phyloP scores from a whole-genome alignment of 2,113 vertebrate genomes.

The Pachypanchax playfairii region DNA sequence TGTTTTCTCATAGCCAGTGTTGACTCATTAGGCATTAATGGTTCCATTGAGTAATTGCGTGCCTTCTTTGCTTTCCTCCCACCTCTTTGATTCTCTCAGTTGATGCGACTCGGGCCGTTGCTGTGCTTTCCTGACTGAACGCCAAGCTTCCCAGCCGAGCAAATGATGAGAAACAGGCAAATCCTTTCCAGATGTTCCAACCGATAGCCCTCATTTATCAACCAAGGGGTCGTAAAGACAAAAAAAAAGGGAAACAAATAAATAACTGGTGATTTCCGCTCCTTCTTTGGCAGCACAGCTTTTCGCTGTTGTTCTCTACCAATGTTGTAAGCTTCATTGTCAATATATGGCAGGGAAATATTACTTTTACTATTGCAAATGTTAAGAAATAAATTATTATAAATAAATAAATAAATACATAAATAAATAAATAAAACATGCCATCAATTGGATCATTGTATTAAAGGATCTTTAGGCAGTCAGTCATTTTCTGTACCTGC shows the following conservation, averaged over 20 bases:
- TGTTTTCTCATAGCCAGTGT: slow-evolving; percentile 49
- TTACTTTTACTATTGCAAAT: no score
- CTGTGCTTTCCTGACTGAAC: slow-evolving; percentile 46
- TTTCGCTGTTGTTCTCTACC: slow-evolving; percentile 12
- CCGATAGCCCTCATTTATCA: slow-evolving; percentile 48
- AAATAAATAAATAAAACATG: no score
- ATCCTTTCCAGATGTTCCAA: slow-evolving; percentile 73
- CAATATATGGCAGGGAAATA: no score
- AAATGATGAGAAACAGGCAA: slow-evolving; percentile 68
- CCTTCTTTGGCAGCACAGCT: slow-evolving; percentile 31
- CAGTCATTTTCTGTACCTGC: no score
- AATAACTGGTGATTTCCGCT: slow-evolving; percentile 34
- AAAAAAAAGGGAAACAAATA: slow-evolving; percentile 31
- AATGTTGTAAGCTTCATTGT: slow-evolving; percentile 21
- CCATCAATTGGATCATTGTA: no score
- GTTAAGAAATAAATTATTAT: no score
- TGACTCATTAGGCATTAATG: slow-evolving; percentile 41
- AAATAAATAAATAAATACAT: no score
- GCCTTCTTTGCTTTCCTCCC: slow-evolving; percentile 7
- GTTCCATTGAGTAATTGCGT: slow-evolving; percentile 37
- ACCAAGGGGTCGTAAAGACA: slow-evolving; percentile 18
- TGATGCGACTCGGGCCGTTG: slow-evolving; percentile 49
- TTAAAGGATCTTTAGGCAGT: no score
- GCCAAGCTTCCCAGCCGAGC: slow-evolving; percentile 56
- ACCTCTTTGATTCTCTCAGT: slow-evolving; percentile 39